Percentiles rank a stretch among this genome's conserved stretches.
phyloP scores from a whole-genome alignment of 2,888 invertebrate genomes.

The Siphlonurus alternatus region DNA sequence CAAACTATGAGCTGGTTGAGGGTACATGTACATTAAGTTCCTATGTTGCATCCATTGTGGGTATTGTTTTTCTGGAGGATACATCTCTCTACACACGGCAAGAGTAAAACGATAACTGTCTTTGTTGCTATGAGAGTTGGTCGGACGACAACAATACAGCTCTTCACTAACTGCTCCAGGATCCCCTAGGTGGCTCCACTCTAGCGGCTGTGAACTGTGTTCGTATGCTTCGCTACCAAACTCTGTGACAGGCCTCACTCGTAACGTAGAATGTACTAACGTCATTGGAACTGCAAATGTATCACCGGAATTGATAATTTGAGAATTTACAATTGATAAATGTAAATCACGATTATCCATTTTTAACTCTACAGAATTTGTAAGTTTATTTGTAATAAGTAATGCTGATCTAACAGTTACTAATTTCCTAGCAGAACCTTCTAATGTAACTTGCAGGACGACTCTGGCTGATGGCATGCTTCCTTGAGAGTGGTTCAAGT shows the following conservation, averaged over 20 bases:
- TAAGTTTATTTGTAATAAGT: conserved; percentile 56
- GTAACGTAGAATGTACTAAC: conserved; percentile 51
- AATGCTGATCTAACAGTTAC: conserved; percentile 85
- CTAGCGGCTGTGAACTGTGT: conserved; percentile 36
- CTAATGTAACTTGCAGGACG: conserved; percentile 79
- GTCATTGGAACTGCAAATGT: conserved; percentile 50
- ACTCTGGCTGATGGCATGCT: conserved; percentile 46
- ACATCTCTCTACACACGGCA: background rate
- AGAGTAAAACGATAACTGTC: background rate
- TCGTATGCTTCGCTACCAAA: conserved; percentile 24
- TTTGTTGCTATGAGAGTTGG: background rate
- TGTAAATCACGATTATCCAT: conserved; percentile 32
- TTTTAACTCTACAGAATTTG: conserved; percentile 52
- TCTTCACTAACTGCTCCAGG: conserved; percentile 7
- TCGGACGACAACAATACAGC: conserved; percentile 10
- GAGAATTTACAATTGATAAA: conserved; percentile 6
- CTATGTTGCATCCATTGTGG: background rate
- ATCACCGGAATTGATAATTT: conserved; percentile 32
- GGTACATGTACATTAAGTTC: background rate
- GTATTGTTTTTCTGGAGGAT: conserved; percentile 1
- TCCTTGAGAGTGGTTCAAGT: conserved; percentile 8
- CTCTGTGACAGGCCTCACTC: conserved; percentile 45
- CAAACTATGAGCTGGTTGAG: conserved; percentile 66
- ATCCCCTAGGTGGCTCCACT: conserved; percentile 30
- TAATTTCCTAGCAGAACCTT: conserved; percentile 86